These are phyloP conservation scores for Erynnis tages DNA, from an alignment of 2,888 invertebrate genomes.

Conservation along the genomic window DNA sequence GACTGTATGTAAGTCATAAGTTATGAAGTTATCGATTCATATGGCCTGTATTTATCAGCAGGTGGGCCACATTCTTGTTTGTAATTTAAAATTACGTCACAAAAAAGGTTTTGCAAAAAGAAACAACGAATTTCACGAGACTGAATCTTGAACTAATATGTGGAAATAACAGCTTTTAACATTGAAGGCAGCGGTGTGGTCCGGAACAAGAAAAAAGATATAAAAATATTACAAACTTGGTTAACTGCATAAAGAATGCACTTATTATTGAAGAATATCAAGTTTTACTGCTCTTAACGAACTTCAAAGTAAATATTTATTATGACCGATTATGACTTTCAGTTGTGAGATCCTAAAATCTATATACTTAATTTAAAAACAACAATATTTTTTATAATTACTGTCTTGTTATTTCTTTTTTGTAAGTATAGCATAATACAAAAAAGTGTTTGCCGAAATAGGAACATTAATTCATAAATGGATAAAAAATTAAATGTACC, in stretches of 20 bases:
- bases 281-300: slow-evolving; percentile 3
- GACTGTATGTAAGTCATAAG: too few species aligned
- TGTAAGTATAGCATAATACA: too few species aligned
- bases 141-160: background rate
- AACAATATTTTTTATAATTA: too few species aligned
- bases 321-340: too few species aligned
- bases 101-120: background rate
- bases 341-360: too few species aligned
- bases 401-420: too few species aligned
- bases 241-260: background rate
- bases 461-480: too few species aligned
- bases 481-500: too few species aligned
- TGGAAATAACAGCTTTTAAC: slow-evolving; percentile 11
- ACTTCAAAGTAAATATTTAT: too few species aligned
- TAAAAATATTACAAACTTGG: slow-evolving; percentile 2
- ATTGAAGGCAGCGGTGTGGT: slow-evolving; percentile 14
- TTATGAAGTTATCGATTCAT: background rate
- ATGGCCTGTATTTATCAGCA: slow-evolving; percentile 4
- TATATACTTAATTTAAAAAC: too few species aligned
- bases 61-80: slow-evolving; percentile 4
- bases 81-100: slow-evolving; percentile 17
- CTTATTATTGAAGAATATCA: background rate
- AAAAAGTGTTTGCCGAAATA: too few species aligned
- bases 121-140: slow-evolving; percentile 3
- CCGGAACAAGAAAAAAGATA: slow-evolving; percentile 9